These are phyloP conservation scores for Meganola albula DNA, from an alignment of 2,888 invertebrate genomes.

Conservation along the genomic window DNA sequence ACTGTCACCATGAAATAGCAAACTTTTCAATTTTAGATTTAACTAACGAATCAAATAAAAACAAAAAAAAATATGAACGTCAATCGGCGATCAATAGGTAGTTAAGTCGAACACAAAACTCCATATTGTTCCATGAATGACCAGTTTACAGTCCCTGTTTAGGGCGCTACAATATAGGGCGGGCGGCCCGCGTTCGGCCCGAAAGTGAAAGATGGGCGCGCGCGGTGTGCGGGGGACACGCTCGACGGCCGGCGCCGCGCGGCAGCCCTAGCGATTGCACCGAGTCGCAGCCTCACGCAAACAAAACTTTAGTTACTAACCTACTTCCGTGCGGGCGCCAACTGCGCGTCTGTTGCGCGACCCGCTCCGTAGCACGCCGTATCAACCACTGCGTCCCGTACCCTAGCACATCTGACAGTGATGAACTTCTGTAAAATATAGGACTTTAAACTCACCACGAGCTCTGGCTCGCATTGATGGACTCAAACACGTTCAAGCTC, in stretches of 20 bases:
- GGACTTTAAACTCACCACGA: slow-evolving; percentile 29
- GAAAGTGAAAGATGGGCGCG: slow-evolving; percentile 67
- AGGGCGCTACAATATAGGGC: slow-evolving; percentile 43
- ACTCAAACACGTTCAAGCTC: slow-evolving; percentile 52
- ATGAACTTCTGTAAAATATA: slow-evolving; percentile 57
- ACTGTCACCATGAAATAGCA: too few species aligned
- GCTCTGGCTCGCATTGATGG: slow-evolving; percentile 53
- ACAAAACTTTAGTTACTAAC: slow-evolving; percentile 78
- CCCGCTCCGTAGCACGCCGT: slow-evolving; percentile 34
- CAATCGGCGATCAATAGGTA: too few species aligned
- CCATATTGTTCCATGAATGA: slow-evolving; percentile 16
- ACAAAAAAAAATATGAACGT: too few species aligned
- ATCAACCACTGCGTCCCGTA: slow-evolving; percentile 23
- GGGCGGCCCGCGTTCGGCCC: slow-evolving; percentile 30
- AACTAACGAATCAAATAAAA: too few species aligned
- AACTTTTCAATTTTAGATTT: too few species aligned
- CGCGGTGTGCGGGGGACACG: slow-evolving; percentile 31
- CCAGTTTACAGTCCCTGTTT: slow-evolving; percentile 22
- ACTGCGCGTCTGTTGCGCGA: slow-evolving; percentile 54
- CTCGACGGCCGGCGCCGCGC: slow-evolving; percentile 40
- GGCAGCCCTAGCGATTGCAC: slow-evolving; percentile 53
- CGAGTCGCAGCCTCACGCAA: slow-evolving; percentile 76
- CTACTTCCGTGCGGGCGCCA: slow-evolving; percentile 77
- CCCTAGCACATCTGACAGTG: slow-evolving; percentile 61
- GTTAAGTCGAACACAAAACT: slow-evolving; percentile 6